Evolutionary conservation across 2,888 invertebrate genomes (phyloP).

Genomic region (Clivina fossor): DNA sequence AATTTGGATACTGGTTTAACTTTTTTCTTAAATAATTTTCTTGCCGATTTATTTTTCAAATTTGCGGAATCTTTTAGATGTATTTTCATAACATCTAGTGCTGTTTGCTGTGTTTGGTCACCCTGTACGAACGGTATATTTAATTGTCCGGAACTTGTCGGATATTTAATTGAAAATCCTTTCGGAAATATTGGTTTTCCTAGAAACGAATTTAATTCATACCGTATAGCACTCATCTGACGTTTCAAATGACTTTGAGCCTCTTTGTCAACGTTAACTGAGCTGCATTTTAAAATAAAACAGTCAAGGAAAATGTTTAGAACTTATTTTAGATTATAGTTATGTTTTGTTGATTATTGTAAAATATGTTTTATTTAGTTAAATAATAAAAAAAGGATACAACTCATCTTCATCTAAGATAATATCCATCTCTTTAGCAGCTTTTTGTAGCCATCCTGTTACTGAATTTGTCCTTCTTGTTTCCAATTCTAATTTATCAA

Average conservation of each 20-base stretch:
- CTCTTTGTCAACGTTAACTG: constrained; percentile 47
- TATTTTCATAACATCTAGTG: constrained; percentile 60
- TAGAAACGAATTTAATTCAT: constrained; percentile 58
- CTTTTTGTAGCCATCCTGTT: constrained; percentile 82
- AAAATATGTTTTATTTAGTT: background rate
- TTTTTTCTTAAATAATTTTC: no score
- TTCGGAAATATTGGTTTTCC: constrained; percentile 65
- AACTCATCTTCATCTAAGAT: constrained; percentile 73
- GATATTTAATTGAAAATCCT: constrained; percentile 68
- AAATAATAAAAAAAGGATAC: constrained; percentile 41
- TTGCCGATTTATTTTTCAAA: constrained; percentile 42
- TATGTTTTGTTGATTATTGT: no score
- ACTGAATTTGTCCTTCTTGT: constrained; percentile 65
- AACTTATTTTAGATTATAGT: background rate
- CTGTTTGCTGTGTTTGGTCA: constrained; percentile 49
- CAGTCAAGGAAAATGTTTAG: constrained; percentile 1
- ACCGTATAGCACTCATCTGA: constrained; percentile 55
- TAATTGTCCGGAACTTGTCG: constrained; percentile 47
- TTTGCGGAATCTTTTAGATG: constrained; percentile 51
- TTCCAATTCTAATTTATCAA: constrained; percentile 76
- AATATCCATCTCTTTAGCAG: constrained; percentile 89
- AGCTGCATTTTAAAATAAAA: constrained; percentile 22
- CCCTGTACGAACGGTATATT: constrained; percentile 44
- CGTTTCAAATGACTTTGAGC: constrained; percentile 55
- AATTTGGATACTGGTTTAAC: no score